Conservation (phyloP, 2,113 vertebrate species). For the Phrynocephalus versicolor region DNA sequence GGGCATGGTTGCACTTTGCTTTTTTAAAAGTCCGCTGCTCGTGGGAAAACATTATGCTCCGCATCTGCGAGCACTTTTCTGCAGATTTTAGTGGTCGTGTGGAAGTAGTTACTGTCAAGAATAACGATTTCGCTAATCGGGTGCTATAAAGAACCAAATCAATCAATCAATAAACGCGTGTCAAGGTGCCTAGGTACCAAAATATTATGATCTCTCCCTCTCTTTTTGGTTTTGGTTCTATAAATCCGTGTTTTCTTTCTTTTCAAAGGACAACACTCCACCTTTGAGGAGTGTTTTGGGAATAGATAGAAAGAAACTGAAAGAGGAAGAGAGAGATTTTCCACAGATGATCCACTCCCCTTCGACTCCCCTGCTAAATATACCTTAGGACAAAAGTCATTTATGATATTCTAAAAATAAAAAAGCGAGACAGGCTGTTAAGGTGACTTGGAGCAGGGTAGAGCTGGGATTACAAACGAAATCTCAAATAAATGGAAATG, state of each 20-base stretch:
- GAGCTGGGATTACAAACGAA: neutral
- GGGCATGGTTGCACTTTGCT: too few species aligned
- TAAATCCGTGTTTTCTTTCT: constrained; percentile 56
- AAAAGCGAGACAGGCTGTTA: constrained; percentile 55
- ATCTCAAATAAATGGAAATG: neutral
- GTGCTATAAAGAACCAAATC: too few species aligned
- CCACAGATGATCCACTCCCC: constrained; percentile 64
- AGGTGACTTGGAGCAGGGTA: constrained; percentile 47
- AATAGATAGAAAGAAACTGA: constrained; percentile 58
- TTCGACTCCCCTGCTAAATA: constrained; percentile 73
- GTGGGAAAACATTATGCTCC: too few species aligned
- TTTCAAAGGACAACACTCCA: constrained; percentile 40
- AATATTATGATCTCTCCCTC: too few species aligned
- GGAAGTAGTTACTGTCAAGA: too few species aligned
- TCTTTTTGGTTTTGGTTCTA: constrained; percentile 29
- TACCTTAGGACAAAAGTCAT: constrained; percentile 69
- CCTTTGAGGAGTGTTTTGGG: constrained; percentile 65
- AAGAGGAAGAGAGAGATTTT: constrained; percentile 60
- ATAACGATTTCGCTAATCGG: too few species aligned
- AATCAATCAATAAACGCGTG: too few species aligned
- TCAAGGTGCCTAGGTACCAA: too few species aligned
- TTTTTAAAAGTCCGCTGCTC: too few species aligned
- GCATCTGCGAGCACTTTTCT: too few species aligned
- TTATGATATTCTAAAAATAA: constrained; percentile 73
- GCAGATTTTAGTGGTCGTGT: too few species aligned